These are phyloP conservation scores for Sinelater perroti DNA, from an alignment of 2,888 invertebrate species.

Conservation along the genomic window DNA sequence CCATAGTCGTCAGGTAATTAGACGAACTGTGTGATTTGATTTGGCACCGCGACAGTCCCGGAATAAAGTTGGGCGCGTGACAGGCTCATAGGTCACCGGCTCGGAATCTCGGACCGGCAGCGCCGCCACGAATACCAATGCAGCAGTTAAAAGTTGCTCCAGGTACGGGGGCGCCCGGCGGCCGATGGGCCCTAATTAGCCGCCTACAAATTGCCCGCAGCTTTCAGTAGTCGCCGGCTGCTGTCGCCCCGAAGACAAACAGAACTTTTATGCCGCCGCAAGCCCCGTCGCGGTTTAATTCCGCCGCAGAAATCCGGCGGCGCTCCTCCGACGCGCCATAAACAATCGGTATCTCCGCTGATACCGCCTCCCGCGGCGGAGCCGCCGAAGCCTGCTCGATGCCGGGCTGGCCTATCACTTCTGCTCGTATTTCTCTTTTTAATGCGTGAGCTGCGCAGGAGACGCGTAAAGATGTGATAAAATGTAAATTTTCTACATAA, in stretches of 20 bases:
- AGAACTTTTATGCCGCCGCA: constrained; percentile 26
- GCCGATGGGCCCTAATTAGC: constrained; percentile 32
- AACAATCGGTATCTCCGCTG: constrained; percentile 29
- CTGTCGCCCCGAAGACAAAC: constrained; percentile 33
- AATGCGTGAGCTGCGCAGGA: neutral
- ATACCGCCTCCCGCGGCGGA: constrained; percentile 19
- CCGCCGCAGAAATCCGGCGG: constrained; percentile 7
- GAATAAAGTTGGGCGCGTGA: constrained; percentile 51
- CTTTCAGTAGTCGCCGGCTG: constrained; percentile 18
- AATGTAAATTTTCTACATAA: too few species aligned
- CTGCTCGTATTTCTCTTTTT: constrained; percentile 8
- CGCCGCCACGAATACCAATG: constrained; percentile 50
- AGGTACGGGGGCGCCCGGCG: constrained; percentile 21
- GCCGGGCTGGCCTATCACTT: constrained; percentile 14
- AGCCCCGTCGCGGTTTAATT: constrained; percentile 29
- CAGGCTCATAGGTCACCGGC: constrained; percentile 54
- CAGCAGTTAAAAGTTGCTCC: constrained; percentile 35
- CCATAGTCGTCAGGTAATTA: constrained; percentile 34
- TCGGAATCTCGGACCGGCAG: constrained; percentile 46
- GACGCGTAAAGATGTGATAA: too few species aligned
- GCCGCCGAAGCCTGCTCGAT: constrained; percentile 11
- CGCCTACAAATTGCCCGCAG: constrained; percentile 39
- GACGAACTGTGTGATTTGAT: constrained; percentile 51
- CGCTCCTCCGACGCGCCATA: constrained; percentile 23
- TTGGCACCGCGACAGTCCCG: constrained; percentile 48